A percentile compares a stretch with the other conserved stretches of the same genome.
Conservation (phyloP, 2,113 vertebrate genomes). For the human (Homo sapiens) region DNA sequence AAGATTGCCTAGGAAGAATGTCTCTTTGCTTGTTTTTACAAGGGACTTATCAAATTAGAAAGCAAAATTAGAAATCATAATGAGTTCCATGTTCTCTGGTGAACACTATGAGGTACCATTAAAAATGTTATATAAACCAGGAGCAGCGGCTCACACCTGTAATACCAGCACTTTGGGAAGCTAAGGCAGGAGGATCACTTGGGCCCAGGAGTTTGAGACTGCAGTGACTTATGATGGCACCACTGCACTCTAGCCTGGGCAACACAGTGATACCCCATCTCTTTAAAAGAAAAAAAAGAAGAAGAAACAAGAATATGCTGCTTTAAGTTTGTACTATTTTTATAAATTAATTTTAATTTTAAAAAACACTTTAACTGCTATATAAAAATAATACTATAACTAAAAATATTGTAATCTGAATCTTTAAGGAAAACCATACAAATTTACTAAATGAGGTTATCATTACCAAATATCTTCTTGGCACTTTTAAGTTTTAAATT, state of each 20-base stretch:
- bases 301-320: too few relatives aligned
- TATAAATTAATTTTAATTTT: too few relatives aligned
- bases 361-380: not conserved
- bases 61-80: not conserved
- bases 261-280: too few relatives aligned
- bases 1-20: not conserved
- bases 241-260: too few relatives aligned
- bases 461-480: not conserved
- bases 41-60: constrained; percentile 3
- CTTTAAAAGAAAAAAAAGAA: too few relatives aligned
- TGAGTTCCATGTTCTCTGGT: not conserved
- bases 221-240: too few relatives aligned
- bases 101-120: not conserved
- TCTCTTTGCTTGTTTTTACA: not conserved
- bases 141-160: too few relatives aligned
- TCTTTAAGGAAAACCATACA: not conserved
- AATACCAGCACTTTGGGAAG: too few relatives aligned
- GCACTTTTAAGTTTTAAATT: constrained; percentile 16
- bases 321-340: too few relatives aligned
- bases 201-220: too few relatives aligned
- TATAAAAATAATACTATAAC: not conserved
- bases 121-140: not conserved
- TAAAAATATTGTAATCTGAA: not conserved
- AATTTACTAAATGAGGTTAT: not conserved
- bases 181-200: too few relatives aligned